Evolutionary conservation across 2,888 invertebrate species (phyloP).

Genomic region (Drosophila seclusa): DNA sequence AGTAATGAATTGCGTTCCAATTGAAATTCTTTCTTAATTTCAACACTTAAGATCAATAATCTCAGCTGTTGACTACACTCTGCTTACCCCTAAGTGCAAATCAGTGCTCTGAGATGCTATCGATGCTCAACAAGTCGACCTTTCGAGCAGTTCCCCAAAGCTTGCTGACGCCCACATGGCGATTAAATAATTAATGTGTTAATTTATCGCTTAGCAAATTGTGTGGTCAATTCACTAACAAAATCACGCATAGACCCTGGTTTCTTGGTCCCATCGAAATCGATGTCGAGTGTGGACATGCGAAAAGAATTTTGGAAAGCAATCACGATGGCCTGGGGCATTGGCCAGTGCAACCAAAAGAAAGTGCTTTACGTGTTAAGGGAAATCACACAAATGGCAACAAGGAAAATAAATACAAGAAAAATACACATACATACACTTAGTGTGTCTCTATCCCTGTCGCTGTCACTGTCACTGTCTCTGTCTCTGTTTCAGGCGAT

Average conservation of each 20-base stretch:
- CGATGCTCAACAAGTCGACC: constrained; percentile 45
- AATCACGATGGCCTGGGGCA: constrained; percentile 49
- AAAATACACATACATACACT: constrained; percentile 1
- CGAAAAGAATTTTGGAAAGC: constrained; percentile 55
- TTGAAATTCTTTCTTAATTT: background rate
- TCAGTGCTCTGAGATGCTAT: constrained; percentile 21
- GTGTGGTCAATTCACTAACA: constrained; percentile 77
- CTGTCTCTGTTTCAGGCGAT: constrained; percentile 16
- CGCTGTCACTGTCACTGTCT: background rate
- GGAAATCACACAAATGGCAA: constrained; percentile 70
- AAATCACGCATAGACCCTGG: constrained; percentile 63
- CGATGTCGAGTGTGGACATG: constrained; percentile 64
- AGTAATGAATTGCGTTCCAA: background rate
- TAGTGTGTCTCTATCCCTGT: background rate
- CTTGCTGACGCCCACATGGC: constrained; percentile 7
- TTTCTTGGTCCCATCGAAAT: constrained; percentile 26
- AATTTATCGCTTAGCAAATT: constrained; percentile 81
- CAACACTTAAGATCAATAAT: constrained; percentile 21
- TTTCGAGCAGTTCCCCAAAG: background rate
- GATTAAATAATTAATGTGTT: constrained; percentile 78
- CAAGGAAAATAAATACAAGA: background rate
- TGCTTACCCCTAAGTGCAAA: constrained; percentile 5
- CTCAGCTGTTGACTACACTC: constrained; percentile 15
- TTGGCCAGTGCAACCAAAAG: constrained; percentile 1
- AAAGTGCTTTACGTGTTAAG: constrained; percentile 49